These are phyloP conservation scores for Acanthurus tractus DNA, from an alignment of 2,797 vertebrate species.

Conservation along the genomic window DNA sequence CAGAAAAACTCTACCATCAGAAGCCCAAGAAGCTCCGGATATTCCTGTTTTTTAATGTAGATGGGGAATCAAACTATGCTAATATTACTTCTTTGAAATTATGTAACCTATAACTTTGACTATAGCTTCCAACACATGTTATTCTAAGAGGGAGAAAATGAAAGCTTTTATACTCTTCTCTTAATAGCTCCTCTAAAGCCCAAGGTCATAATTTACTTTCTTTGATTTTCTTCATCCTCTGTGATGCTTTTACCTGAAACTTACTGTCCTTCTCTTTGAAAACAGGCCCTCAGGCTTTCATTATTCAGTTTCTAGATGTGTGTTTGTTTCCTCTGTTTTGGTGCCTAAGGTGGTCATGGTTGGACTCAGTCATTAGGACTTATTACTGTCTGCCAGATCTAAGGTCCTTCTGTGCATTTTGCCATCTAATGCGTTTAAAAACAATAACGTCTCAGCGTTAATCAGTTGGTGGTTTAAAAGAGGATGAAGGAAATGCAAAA, in stretches of 20 bases:
- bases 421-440: constrained; percentile 2
- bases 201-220: constrained; percentile 67
- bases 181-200: constrained; percentile 47
- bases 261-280: constrained; percentile 38
- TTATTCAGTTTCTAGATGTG: background rate
- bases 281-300: constrained; percentile 17
- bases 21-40: background rate
- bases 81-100: background rate
- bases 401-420: background rate
- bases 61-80: background rate
- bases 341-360: background rate
- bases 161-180: constrained; percentile 7
- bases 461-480: too few relatives aligned
- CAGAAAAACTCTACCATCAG: background rate
- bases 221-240: constrained; percentile 23
- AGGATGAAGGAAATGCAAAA: too few relatives aligned
- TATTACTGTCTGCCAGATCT: constrained; percentile 5
- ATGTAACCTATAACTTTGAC: background rate
- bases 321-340: background rate
- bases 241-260: constrained; percentile 59
- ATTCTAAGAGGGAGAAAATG: background rate
- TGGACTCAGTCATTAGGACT: background rate
- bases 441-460: constrained; percentile 6
- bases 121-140: background rate
- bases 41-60: background rate